phyloP scores from a whole-genome alignment of 2,113 vertebrate species.

The Toxotes chatareus region DNA sequence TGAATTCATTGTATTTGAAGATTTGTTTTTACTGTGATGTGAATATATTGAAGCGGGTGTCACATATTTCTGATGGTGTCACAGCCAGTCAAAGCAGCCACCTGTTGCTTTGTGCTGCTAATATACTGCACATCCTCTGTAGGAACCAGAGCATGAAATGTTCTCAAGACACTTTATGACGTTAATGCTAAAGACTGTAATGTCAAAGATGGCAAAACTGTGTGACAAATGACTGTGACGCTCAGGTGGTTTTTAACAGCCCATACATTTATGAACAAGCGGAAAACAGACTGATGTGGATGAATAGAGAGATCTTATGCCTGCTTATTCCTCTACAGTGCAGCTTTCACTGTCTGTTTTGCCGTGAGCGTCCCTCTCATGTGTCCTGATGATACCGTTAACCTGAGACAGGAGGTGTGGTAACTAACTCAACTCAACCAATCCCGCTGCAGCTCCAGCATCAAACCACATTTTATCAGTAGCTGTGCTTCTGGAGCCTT shows the following conservation, averaged over 20 bases:
- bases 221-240: neutral
- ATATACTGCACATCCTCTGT: no score
- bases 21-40: neutral
- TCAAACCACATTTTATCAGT: neutral
- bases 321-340: neutral
- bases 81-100: neutral
- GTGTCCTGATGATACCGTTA: constrained; percentile 6
- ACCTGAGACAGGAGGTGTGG: neutral
- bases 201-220: neutral
- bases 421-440: neutral
- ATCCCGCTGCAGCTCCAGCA: neutral
- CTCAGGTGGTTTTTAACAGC: neutral
- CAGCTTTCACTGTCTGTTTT: constrained; percentile 27
- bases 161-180: neutral
- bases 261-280: neutral
- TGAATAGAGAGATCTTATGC: neutral
- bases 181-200: neutral
- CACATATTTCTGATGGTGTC: neutral
- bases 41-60: neutral
- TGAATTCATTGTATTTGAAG: neutral
- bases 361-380: neutral
- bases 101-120: neutral
- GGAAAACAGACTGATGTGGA: neutral
- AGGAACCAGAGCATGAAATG: neutral
- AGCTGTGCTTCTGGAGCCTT: neutral